Evolutionary conservation across 2,888 invertebrate species (phyloP).

Genomic region (Leistus spinibarbis): DNA sequence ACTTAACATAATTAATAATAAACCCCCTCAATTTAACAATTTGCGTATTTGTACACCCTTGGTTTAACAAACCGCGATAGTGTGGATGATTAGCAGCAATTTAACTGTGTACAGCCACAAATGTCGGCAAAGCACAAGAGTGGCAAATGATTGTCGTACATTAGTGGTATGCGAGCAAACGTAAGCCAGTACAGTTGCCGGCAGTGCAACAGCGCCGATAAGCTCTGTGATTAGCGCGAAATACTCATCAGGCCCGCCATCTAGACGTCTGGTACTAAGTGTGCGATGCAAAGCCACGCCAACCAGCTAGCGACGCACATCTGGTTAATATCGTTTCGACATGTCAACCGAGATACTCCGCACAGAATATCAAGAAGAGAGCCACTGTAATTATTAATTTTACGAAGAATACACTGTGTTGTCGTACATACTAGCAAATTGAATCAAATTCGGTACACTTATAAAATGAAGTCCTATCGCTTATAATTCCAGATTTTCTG

Average conservation of each 20-base stretch:
- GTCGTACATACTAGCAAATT: too few species aligned
- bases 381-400: too few species aligned
- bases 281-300: not conserved
- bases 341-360: not conserved
- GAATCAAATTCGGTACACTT: too few species aligned
- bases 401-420: too few species aligned
- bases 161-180: slow-evolving; percentile 6
- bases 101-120: not conserved
- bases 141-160: slow-evolving; percentile 16
- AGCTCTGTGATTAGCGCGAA: not conserved
- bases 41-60: slow-evolving; percentile 18
- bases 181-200: too few species aligned
- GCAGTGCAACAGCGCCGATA: slow-evolving; percentile 4
- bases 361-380: too few species aligned
- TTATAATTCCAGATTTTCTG: too few species aligned
- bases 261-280: not conserved
- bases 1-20: too few species aligned
- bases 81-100: slow-evolving; percentile 14
- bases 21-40: too few species aligned
- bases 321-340: slow-evolving; percentile 1
- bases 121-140: not conserved
- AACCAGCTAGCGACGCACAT: not conserved
- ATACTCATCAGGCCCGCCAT: not conserved
- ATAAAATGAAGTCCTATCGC: too few species aligned
- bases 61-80: not conserved